These are phyloP conservation scores for Drosophila leonis DNA, from an alignment of 2,888 invertebrate species.

Conservation along the genomic window DNA sequence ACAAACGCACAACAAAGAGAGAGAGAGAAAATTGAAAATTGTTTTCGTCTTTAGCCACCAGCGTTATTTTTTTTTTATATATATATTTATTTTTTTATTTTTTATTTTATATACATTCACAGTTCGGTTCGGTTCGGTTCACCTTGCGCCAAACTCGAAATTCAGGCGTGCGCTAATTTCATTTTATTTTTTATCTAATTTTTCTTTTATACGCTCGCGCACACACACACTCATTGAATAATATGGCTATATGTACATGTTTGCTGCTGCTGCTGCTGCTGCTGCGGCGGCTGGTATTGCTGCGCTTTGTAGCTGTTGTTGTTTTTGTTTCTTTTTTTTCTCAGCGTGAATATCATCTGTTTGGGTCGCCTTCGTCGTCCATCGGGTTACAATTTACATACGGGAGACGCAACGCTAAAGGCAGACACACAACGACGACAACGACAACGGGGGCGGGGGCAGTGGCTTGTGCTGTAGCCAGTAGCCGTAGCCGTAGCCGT, in stretches of 20 bases:
- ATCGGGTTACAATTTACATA: constrained; percentile 64
- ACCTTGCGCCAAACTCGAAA: constrained; percentile 77
- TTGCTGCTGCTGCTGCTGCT: constrained; percentile 47
- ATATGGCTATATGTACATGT: constrained; percentile 61
- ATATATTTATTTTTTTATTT: not conserved
- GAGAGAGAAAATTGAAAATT: constrained; percentile 63
- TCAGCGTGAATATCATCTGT: constrained; percentile 67
- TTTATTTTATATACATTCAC: constrained; percentile 42
- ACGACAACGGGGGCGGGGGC: constrained; percentile 39
- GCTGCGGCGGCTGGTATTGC: constrained; percentile 31
- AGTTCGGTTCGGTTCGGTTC: constrained; percentile 53
- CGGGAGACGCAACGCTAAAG: constrained; percentile 55
- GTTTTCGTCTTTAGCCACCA: constrained; percentile 49
- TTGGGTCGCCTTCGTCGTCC: constrained; percentile 67
- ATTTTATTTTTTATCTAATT: constrained; percentile 69
- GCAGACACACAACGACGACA: constrained; percentile 55
- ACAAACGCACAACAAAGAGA: constrained; percentile 63
- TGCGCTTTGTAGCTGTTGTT: constrained; percentile 50
- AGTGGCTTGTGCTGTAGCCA: constrained; percentile 49
- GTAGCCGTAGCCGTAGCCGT: constrained; percentile 32
- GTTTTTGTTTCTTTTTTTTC: constrained; percentile 50
- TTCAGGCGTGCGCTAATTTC: constrained; percentile 78
- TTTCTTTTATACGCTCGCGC: constrained; percentile 64
- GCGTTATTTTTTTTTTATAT: constrained; percentile 31
- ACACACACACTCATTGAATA: constrained; percentile 70